Evolutionary conservation across 2,888 invertebrate genomes (phyloP).

Genomic region (Hemistola chrysoprasaria): DNA sequence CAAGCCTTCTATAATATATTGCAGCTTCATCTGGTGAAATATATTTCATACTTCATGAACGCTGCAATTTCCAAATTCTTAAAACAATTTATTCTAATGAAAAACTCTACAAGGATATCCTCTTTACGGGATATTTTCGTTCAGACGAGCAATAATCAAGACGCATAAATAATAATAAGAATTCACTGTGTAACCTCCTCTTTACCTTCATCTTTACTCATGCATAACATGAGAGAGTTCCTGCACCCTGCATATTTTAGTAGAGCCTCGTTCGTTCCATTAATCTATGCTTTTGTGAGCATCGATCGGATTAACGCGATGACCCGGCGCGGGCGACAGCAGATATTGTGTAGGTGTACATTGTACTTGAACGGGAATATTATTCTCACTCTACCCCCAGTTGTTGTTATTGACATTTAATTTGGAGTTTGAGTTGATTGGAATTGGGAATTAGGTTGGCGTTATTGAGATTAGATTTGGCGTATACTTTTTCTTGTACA

Average conservation of each 20-base stretch:
- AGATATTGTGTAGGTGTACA: conserved; percentile 23
- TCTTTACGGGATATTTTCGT: too few species aligned
- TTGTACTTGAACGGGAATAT: conserved; percentile 3
- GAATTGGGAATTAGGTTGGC: conserved; percentile 6
- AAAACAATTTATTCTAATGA: too few species aligned
- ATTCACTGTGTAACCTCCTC: too few species aligned
- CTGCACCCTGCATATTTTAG: conserved; percentile 41
- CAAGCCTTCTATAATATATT: conserved; percentile 13
- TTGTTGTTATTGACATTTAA: conserved; percentile 12
- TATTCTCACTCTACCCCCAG: conserved; percentile 10
- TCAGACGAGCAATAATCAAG: too few species aligned
- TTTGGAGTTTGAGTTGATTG: conserved; percentile 8
- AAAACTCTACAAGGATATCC: too few species aligned
- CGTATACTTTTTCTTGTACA: too few species aligned
- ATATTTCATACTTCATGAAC: conserved; percentile 7
- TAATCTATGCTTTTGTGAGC: conserved; percentile 44
- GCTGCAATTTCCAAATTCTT: background rate
- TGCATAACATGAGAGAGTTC: conserved; percentile 21
- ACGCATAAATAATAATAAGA: too few species aligned
- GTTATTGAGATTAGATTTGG: conserved; percentile 3
- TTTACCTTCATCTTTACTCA: conserved; percentile 1
- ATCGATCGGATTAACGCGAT: conserved; percentile 30
- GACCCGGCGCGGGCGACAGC: conserved; percentile 12
- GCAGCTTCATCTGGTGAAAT: conserved; percentile 12
- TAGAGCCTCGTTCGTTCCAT: conserved; percentile 42